Evolutionary conservation across 2,113 vertebrate genomes (phyloP).

Genomic region (Tupaia chinensis): DNA sequence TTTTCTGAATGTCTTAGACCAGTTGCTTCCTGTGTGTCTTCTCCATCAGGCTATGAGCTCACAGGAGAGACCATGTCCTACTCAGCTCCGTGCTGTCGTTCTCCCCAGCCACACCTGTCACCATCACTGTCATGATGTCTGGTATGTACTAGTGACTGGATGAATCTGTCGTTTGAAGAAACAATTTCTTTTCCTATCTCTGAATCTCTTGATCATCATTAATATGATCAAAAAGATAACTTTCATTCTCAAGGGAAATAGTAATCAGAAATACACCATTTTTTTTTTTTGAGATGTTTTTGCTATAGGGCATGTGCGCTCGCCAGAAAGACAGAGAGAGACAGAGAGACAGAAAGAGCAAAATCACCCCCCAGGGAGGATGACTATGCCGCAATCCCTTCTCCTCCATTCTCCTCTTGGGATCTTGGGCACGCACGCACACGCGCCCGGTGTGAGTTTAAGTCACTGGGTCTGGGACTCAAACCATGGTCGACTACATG

Average conservation of each 20-base stretch:
- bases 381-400: too few relatives aligned
- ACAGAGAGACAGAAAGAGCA: too few relatives aligned
- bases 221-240: background rate
- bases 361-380: too few relatives aligned
- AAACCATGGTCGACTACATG: too few relatives aligned
- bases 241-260: background rate
- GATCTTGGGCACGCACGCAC: too few relatives aligned
- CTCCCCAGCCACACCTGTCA: background rate
- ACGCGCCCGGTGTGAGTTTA: too few relatives aligned
- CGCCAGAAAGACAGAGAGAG: too few relatives aligned
- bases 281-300: too few relatives aligned
- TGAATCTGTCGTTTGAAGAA: background rate
- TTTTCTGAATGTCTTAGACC: background rate
- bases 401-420: too few relatives aligned
- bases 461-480: too few relatives aligned
- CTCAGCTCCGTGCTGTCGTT: background rate
- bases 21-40: background rate
- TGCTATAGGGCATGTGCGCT: too few relatives aligned
- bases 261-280: background rate
- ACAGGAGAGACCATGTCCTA: background rate
- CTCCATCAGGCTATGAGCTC: background rate
- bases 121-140: background rate
- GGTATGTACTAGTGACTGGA: background rate
- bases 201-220: background rate
- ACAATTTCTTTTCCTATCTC: background rate